Evolutionary conservation across 2,888 invertebrate species (phyloP).

Genomic region (Clivina fossor): DNA sequence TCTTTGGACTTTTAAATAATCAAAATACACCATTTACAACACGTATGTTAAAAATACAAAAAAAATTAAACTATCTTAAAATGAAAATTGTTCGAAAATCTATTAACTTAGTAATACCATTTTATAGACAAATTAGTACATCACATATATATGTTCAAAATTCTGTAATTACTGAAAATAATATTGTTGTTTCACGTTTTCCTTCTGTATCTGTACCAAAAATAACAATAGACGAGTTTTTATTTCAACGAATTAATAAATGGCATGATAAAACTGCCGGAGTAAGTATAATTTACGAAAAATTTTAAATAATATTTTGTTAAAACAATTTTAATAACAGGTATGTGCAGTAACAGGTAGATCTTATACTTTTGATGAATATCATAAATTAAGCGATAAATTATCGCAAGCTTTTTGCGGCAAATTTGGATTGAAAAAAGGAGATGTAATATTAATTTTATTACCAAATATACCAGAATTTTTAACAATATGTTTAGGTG

Average conservation of each 20-base stretch:
- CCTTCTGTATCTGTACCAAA: background rate
- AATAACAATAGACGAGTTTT: background rate
- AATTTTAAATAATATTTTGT: background rate
- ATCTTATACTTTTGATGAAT: background rate
- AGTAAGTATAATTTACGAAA: background rate
- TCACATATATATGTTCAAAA: background rate
- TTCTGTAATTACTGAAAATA: background rate
- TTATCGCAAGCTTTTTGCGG: conserved; percentile 29
- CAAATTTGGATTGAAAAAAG: conserved; percentile 61
- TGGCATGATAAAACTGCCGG: background rate
- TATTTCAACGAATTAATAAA: background rate
- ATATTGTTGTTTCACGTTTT: conserved; percentile 3
- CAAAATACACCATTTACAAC: no score
- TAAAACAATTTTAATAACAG: background rate
- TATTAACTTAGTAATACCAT: background rate
- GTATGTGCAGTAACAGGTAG: conserved; percentile 3
- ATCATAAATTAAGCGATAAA: background rate
- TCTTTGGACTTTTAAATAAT: no score
- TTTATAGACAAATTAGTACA: background rate
- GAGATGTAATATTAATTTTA: conserved; percentile 66
- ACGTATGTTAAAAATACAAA: no score
- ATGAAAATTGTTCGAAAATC: background rate
- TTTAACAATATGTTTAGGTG: conserved; percentile 62
- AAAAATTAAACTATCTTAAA: no score
- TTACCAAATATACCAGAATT: conserved; percentile 74